phyloP scores from a whole-genome alignment of 2,113 vertebrate species.

The Notarius quadriscutis region DNA sequence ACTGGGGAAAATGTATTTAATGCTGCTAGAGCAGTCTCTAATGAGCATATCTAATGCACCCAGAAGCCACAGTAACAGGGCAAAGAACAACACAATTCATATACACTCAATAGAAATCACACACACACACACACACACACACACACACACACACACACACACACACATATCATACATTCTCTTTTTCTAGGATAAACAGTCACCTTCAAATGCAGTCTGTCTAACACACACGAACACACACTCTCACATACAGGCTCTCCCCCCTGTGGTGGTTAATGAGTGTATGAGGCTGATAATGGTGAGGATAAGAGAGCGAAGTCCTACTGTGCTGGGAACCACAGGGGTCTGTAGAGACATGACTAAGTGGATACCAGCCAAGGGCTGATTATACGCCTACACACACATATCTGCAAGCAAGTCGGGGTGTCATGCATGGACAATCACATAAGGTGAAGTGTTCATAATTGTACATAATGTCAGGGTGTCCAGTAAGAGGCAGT shows the following conservation, averaged over 20 bases:
- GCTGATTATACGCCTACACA: constrained; percentile 5
- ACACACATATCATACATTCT: not conserved
- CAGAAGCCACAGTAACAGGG: not conserved
- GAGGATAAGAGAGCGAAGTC: constrained; percentile 50
- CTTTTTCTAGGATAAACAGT: constrained; percentile 12
- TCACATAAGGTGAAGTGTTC: not conserved
- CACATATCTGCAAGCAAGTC: not conserved
- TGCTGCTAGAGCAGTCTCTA: not conserved
- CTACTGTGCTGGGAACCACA: constrained; percentile 26
- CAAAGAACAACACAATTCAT: not conserved
- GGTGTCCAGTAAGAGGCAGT: not conserved
- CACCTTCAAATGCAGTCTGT: constrained; percentile 8
- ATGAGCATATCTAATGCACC: constrained; percentile 9
- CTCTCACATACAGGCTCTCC: constrained; percentile 26
- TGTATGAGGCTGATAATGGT: constrained; percentile 55
- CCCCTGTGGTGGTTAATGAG: constrained; percentile 56
- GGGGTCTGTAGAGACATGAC: constrained; percentile 25
- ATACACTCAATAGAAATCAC: not conserved
- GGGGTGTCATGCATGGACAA: not conserved
- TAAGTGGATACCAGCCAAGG: constrained; percentile 18
- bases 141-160: too few species aligned
- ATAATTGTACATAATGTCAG: not conserved
- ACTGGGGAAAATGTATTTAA: not conserved
- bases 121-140: not conserved
- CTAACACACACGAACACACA: not conserved